Evolutionary conservation across 2,888 invertebrate genomes (phyloP), one percentile per base, ranked within the genome.

Genomic region (Dasypogon diadema): DNA sequence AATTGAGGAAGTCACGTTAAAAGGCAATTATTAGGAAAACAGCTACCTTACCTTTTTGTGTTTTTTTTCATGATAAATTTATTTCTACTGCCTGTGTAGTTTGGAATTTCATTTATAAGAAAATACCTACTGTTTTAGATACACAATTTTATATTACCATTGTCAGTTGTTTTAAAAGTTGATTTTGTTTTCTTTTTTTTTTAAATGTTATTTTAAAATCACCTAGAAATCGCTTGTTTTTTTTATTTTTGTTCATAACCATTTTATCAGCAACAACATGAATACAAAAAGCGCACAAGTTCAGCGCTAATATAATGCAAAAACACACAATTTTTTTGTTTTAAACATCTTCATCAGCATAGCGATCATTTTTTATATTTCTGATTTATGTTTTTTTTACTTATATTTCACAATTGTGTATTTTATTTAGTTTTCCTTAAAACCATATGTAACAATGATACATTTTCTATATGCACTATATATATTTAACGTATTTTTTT

Each of bases 371-470:
- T 34, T 73, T 22, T 42, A 22, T 46, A 2, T 65, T 65, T 65
- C 24, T 24, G 24, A 18, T 68, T 16, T 73, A 30, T 42, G n/a
- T 22, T 60, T 46, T 65, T 68, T 37, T 42, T 8, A 42, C 42
- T 12, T 42, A 42, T 42, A 30, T 42, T 26, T 70, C 16, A 48
- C 70, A 24, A 46, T 56, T 73, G 37, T 55, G 46, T 73, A 42
- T 46, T 56, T 73, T 54, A n/a, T 34, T 75, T 68, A 30, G 30
- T 63, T 55, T 42, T 75, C 26, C 18, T 65, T 65, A 63, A 42
- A 76, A 76, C 72, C 34, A 76, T 76, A 68, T 60, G 21, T 76
- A 76, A 74, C 76, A 76, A 76, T 74, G 73, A 76, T 65, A 76
- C 73, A 76, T 63, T 73, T 51, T 55, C 72, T 73, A 73, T 73